A percentile compares a stretch with the other conserved stretches of the same genome.
Conservation (phyloP, 2,888 invertebrate species). For the Nineta flava region DNA sequence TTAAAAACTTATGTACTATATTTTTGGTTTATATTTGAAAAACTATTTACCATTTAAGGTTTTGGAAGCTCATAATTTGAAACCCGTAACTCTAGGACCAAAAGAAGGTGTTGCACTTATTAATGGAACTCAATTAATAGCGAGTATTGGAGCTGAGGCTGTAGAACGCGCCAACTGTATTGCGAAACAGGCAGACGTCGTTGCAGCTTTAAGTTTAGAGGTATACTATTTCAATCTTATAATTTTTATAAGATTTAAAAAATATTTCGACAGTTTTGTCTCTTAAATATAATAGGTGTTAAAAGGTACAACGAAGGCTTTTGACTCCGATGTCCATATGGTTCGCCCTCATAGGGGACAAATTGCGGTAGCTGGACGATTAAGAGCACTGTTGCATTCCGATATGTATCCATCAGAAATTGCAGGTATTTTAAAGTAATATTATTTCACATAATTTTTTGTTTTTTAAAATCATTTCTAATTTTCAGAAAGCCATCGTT, state of each 20-base stretch:
- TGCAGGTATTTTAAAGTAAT: slow-evolving; percentile 27
- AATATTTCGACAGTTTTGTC: too few species aligned
- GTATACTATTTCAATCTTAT: background rate
- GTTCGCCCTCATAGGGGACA: slow-evolving; percentile 48
- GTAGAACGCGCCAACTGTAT: slow-evolving; percentile 39
- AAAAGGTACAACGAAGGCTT: slow-evolving; percentile 46
- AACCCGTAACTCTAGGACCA: slow-evolving; percentile 36
- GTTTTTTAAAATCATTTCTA: background rate
- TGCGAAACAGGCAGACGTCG: slow-evolving; percentile 44
- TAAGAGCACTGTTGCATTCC: slow-evolving; percentile 42
- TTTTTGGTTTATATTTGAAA: slow-evolving; percentile 1
- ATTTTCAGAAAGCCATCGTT: slow-evolving; percentile 39
- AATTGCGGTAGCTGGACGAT: slow-evolving; percentile 35
- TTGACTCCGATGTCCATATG: slow-evolving; percentile 43
- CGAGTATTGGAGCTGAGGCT: slow-evolving; percentile 45
- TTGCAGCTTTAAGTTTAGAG: slow-evolving; percentile 44
- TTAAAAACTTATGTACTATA: background rate
- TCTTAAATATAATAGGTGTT: slow-evolving; percentile 34
- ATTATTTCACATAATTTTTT: background rate
- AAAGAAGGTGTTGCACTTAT: slow-evolving; percentile 50
- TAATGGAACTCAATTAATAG: slow-evolving; percentile 51
- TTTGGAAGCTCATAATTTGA: slow-evolving; percentile 36
- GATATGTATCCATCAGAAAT: slow-evolving; percentile 45
- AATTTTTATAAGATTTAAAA: background rate
- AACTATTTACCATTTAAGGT: slow-evolving; percentile 12